phyloP scores from a whole-genome alignment of 2,113 vertebrate genomes.

The Uria lomvia region DNA sequence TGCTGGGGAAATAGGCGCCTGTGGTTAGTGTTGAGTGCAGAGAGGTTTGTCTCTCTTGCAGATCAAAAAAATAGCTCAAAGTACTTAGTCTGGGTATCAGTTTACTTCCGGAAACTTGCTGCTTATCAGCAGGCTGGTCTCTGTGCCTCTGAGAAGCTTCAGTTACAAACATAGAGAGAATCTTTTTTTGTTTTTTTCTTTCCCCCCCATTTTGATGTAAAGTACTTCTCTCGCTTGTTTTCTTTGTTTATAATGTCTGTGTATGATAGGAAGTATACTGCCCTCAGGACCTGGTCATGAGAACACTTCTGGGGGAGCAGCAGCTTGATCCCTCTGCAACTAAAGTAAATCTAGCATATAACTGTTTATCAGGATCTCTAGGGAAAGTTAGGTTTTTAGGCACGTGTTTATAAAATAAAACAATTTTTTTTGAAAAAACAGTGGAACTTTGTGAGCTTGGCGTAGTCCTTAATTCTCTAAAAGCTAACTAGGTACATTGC shows the following conservation, averaged over 20 bases:
- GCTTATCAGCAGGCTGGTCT: neutral
- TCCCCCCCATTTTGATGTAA: neutral
- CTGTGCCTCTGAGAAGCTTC: neutral
- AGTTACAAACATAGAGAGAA: neutral
- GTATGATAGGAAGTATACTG: neutral
- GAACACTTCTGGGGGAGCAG: neutral
- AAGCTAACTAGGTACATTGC: neutral
- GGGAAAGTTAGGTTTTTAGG: neutral
- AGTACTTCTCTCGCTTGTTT: neutral
- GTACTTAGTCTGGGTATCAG: neutral
- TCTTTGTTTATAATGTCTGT: neutral
- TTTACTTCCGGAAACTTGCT: neutral
- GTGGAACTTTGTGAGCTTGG: neutral
- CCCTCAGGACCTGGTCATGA: neutral
- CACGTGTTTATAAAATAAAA: neutral
- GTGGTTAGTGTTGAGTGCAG: slow-evolving; percentile 44
- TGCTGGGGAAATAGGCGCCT: slow-evolving; percentile 51
- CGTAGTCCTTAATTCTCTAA: neutral
- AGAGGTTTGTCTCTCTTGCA: slow-evolving; percentile 6
- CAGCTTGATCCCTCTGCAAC: neutral
- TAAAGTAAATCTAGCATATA: neutral
- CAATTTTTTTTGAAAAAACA: neutral
- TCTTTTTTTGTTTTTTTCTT: neutral
- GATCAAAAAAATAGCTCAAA: slow-evolving; percentile 35
- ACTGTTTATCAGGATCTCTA: neutral